These are phyloP conservation scores for Lasioglossum morio DNA, from an alignment of 2,888 invertebrate species.

Conservation along the genomic window DNA sequence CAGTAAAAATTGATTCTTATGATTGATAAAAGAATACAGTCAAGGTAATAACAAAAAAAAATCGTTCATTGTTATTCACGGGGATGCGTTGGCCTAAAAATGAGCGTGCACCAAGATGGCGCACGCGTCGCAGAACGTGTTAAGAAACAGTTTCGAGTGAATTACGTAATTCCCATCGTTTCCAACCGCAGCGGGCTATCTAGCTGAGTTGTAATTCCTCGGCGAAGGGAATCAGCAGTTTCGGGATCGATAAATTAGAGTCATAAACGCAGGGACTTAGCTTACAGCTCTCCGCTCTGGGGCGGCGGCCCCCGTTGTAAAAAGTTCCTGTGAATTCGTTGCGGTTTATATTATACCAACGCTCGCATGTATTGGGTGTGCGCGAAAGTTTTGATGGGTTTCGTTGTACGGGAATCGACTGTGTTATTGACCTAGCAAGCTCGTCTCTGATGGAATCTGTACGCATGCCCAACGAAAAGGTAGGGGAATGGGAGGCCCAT, in stretches of 20 bases:
- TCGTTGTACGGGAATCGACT: neutral
- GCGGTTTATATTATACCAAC: neutral
- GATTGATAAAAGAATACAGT: neutral
- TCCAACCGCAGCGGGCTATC: neutral
- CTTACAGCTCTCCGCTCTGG: neutral
- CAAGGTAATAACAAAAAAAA: neutral
- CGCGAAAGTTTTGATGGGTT: slow-evolving; percentile 3
- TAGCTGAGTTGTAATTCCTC: neutral
- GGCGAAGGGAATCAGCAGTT: neutral
- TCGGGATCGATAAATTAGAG: slow-evolving; percentile 6
- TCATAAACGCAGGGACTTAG: neutral
- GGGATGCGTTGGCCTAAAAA: neutral
- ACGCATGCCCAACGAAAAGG: slow-evolving; percentile 6
- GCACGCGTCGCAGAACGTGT: neutral
- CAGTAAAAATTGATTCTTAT: neutral
- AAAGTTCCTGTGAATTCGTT: neutral
- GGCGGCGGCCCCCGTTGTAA: neutral
- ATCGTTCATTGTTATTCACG: neutral
- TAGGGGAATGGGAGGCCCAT: slow-evolving; percentile 14
- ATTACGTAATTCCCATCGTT: slow-evolving; percentile 1
- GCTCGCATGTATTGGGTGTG: slow-evolving; percentile 6
- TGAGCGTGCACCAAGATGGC: neutral
- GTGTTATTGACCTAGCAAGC: slow-evolving; percentile 12
- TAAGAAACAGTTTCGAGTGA: neutral
- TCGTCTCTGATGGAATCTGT: neutral